Conservation (phyloP, 2,888 invertebrate genomes). For the Falcaria lacertinaria region DNA sequence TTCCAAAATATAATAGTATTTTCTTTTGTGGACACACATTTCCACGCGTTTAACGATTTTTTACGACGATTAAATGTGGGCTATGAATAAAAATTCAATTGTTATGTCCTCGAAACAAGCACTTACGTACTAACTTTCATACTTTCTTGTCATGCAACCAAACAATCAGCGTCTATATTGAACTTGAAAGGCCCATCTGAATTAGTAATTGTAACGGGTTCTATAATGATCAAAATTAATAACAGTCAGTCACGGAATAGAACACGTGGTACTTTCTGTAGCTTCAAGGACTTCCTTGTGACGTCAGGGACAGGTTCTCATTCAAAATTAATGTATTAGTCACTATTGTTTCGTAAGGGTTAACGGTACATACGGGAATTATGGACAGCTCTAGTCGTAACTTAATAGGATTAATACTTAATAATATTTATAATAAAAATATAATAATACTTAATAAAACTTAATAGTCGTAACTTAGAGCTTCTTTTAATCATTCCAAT, state of each 20-base stretch:
- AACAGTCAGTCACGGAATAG: slow-evolving; percentile 34
- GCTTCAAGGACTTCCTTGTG: slow-evolving; percentile 23
- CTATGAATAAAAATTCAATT: slow-evolving; percentile 5
- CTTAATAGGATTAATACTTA: neutral
- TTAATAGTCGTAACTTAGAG: too few species aligned
- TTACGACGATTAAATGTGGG: slow-evolving; percentile 1
- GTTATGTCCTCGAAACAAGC: slow-evolving; percentile 4
- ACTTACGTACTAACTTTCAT: slow-evolving; percentile 1
- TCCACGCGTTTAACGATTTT: neutral
- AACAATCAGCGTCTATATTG: slow-evolving; percentile 11
- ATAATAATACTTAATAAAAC: too few species aligned
- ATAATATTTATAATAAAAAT: too few species aligned
- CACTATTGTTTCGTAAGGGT: neutral
- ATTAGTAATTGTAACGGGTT: slow-evolving; percentile 8
- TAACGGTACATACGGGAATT: neutral
- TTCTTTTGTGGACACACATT: neutral
- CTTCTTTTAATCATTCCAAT: too few species aligned
- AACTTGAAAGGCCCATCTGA: slow-evolving; percentile 12
- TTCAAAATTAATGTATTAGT: neutral
- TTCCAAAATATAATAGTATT: neutral
- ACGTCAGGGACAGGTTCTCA: slow-evolving; percentile 9
- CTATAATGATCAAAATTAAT: slow-evolving; percentile 33
- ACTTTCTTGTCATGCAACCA: slow-evolving; percentile 13
- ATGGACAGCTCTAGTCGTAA: neutral
- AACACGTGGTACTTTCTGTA: slow-evolving; percentile 29